phyloP scores from a whole-genome alignment of 2,888 invertebrate species.

The Copidosoma aretas region DNA sequence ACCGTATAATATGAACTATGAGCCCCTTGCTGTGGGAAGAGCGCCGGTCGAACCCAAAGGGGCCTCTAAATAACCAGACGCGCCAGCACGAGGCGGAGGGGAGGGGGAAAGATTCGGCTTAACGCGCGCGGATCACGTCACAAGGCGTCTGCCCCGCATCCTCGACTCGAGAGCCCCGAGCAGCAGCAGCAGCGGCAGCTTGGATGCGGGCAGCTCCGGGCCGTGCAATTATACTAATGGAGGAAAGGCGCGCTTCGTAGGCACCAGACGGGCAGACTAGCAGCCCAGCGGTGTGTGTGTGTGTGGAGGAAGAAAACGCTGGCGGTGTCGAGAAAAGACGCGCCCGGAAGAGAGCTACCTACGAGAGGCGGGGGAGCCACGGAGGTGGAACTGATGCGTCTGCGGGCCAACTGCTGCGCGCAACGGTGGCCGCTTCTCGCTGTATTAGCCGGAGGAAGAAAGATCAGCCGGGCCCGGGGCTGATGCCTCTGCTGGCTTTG shows the following conservation, averaged over 20 bases:
- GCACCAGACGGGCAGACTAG: too few species aligned
- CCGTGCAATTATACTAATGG: conserved; percentile 63
- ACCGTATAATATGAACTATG: too few species aligned
- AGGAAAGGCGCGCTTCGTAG: conserved; percentile 44
- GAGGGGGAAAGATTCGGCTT: not conserved
- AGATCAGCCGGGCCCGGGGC: too few species aligned
- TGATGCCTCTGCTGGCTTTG: too few species aligned
- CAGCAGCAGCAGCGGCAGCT: too few species aligned
- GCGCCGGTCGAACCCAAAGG: too few species aligned
- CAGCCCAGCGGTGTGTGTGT: too few species aligned
- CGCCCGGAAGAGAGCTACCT: not conserved
- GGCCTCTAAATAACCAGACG: too few species aligned
- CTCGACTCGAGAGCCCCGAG: conserved; percentile 15
- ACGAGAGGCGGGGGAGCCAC: not conserved
- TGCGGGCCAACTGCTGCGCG: not conserved
- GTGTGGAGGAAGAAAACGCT: not conserved
- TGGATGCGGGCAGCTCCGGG: conserved; percentile 41
- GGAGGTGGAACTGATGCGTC: not conserved
- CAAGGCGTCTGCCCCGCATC: conserved; percentile 38
- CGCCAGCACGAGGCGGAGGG: too few species aligned
- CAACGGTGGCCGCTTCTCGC: too few species aligned
- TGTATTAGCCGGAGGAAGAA: too few species aligned
- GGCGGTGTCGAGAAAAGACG: not conserved
- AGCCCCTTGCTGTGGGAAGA: too few species aligned
- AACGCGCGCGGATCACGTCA: conserved; percentile 10